Evolutionary conservation across 1,140 invertebrate genomes (phyloP), one percentile per base, ranked within the genome.

Genomic region (Atopsyche davidsoni): DNA sequence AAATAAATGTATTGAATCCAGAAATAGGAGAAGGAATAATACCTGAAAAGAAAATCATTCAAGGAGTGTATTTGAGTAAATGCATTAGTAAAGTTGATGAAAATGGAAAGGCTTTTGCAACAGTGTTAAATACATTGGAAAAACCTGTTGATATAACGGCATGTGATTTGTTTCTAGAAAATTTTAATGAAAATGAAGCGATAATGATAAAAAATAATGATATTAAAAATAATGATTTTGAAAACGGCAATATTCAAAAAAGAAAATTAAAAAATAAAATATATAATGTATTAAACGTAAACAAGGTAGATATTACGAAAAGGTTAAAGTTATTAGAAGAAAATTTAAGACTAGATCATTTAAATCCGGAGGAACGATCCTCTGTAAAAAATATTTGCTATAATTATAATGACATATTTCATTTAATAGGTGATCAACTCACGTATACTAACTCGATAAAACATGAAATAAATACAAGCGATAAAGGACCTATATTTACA

Each of bases 401-500:
- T n/a, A 42, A 56, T 31, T 61, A 35, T 52, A 56, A 58, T 18
- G 48, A 61, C 17, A 55, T 59, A 42, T 62, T 63, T 40, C 46
- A 52, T 53, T 44, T 61, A 39, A 32, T 39, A 17, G 39, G 48
- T 19, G 59, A 62, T 11, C 34, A 34, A 25, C 21, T 49, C 2
- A 23, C 19, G 7, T 19, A 3, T 40, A 49, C 48, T 31, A 45
- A 45, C 23, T 19, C 40, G 2, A 35, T 57, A 4, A 40, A 56
- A 48, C 61, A 64, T 51, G 42, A 60, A 56, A 66, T 68, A 22
- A 41, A 43, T 13, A 53, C 55, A 35, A 59, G 52, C 13, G 18
- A 46, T 19, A 63, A 24, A n/a, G n/a, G n/a, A 16, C 62, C 62
- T 23, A 59, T 65, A 21, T 32, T 34, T 31, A 35, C 61, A 4